A percentile compares a stretch with the other conserved stretches of the same genome.
Conservation (phyloP, 2,888 invertebrate genomes). For the Tenodera sinensis region DNA sequence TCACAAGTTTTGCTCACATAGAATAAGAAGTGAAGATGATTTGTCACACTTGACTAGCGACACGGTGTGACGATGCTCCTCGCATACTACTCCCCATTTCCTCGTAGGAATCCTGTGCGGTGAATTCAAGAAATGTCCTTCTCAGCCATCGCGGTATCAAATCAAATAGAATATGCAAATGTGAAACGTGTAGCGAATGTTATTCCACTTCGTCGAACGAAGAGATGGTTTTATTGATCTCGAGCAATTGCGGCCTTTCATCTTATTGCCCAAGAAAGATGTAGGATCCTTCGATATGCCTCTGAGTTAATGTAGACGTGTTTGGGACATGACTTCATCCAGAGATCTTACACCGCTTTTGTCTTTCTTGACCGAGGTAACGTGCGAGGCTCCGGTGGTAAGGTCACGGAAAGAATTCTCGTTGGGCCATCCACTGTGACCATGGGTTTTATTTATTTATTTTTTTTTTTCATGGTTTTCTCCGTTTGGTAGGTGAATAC, state of each 20-base stretch:
- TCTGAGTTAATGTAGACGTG: no score
- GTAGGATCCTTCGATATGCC: not conserved
- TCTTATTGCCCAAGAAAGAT: not conserved
- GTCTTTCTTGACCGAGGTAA: no score
- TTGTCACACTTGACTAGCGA: not conserved
- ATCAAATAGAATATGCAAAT: not conserved
- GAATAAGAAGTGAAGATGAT: not conserved
- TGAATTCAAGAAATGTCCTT: not conserved
- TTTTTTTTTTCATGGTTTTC: no score
- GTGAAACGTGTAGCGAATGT: not conserved
- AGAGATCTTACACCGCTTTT: no score
- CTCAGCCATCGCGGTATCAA: not conserved
- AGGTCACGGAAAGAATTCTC: no score
- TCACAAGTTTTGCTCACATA: not conserved
- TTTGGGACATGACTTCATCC: no score
- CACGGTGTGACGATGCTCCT: not conserved
- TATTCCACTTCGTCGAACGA: not conserved
- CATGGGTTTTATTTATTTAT: no score
- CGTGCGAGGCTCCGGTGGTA: no score
- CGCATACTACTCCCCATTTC: not conserved
- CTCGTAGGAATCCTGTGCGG: not conserved
- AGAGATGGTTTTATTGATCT: not conserved
- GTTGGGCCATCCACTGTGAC: no score
- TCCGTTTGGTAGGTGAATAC: no score
- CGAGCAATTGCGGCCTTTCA: not conserved